Base-by-base conservation (phyloP, 2,888 invertebrate genomes). In the Trichogramma dendrolimi region DNA sequence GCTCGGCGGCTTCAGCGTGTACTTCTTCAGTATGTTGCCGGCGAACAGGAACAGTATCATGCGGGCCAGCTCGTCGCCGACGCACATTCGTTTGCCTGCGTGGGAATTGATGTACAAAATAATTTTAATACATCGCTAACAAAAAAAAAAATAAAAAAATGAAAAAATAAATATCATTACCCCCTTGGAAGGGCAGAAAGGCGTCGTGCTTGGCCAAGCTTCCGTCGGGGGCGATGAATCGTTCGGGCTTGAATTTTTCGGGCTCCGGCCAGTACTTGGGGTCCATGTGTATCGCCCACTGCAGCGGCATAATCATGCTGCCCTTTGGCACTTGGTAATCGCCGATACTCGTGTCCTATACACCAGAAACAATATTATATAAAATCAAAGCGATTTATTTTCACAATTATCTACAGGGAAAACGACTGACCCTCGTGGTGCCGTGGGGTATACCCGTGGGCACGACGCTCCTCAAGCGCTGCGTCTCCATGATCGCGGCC, bases 391-490 rank as follows among this genome's bases (percentile, higher is more conserved):
- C 53, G 8, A 8, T 39, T 10, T 49, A 49, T 11, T 49, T 7
- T 54, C 44, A 52, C 7, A 39, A 10, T 43, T 38, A 8, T 5
- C 49, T n/a, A n/a, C 39, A 51, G 8, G 38, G 47, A 27, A 41
- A 27, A 43, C 14, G 5, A 60, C 27, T 69, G 55, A 84, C 86
- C 70, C 84, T 78, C 0, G 81, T 72, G 4, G 89, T 85, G 48
- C 92, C 92, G 75, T 94, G 94, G 6, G 94, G 93, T 68, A 94
- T 88, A 4, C 94, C 94, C 42, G 91, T 80, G 0, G 94, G 93
- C 1, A 91, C 88, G 4, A 91, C 89, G 0, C 90, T 86, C 40
- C 92, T 82, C 48, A 92, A 85, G 56, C 94, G 83, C 75, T 92
- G 91, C 0, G 86, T 84, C 80, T 94, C 94, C 60, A 86, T 84